Base-by-base conservation (phyloP, 2,113 vertebrate species). In the Probosciger aterrimus region DNA sequence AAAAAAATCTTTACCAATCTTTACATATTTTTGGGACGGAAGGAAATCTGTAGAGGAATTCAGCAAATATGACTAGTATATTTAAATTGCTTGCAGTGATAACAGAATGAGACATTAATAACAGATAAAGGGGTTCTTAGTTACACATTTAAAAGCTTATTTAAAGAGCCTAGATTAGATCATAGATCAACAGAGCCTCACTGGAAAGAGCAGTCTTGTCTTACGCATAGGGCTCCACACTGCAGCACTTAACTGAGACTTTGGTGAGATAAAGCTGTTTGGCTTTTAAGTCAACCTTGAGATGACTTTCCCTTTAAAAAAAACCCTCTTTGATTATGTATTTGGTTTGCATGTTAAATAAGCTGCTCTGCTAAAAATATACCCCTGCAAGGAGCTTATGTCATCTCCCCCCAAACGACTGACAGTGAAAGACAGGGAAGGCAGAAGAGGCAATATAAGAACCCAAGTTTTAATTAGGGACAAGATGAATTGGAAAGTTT, bases 261-360 rank as follows among this genome's bases (percentile, higher is more conserved):
- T 92, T 55, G 78, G 76, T 43, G 87, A 97, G 97, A 97, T 95
- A 96, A 97, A 97, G 92, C 80, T 93, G 69, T 96, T 97, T 96
- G 86, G 90, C 69, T 96, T 97, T 96, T 85, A 92, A 84, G 93
- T 93, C 97, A 97, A 97, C 95, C 97, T 98, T 92, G 84, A 93
- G 75, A 88, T 97, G 96, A 96, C 97, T 96, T 90, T 97, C 75
- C 31, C 75, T 93, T 95, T 43, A 89, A 96, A 97, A n/a, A 97
- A 82, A 88, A n/a, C 7, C 44, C 37, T 33, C 70, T 96, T 95
- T 95, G 82, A 93, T 93, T 91, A 85, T 82, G 80, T 95, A 76
- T 92, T 95, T 83, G 78, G 64, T 82, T 86, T 90, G 71, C 86
- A 96, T 93, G 87, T 95, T 96, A 97, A 95, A 88, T 89, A 96